Conservation (phyloP, 2,113 vertebrate species). For the Gopherus evgoodei region DNA sequence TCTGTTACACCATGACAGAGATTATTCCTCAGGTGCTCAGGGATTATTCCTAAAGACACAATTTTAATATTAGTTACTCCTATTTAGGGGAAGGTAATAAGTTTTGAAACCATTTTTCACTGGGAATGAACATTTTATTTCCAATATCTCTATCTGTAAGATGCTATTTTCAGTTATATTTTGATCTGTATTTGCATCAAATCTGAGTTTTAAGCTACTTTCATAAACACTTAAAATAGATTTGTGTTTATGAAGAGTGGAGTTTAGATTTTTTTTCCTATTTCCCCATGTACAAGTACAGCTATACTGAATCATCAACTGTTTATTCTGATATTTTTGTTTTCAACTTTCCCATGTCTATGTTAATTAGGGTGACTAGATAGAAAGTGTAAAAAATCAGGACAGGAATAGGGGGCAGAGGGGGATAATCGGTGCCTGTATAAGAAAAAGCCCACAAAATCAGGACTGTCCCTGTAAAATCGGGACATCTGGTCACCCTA, state of each 20-base stretch:
- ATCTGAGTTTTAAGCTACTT: background rate
- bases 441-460: too few species aligned
- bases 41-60: background rate
- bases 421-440: too few species aligned
- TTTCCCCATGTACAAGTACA: background rate
- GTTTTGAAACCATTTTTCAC: background rate
- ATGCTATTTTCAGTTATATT: background rate
- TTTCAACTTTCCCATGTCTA: background rate
- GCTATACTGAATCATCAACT: too few species aligned
- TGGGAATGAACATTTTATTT: background rate
- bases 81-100: background rate
- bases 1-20: background rate
- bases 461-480: too few species aligned
- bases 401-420: too few species aligned
- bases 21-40: too few species aligned
- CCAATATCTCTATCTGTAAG: background rate
- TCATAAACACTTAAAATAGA: background rate
- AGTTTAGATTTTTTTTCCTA: background rate
- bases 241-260: too few species aligned
- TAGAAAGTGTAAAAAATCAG: too few species aligned
- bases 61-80: background rate
- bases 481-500: too few species aligned
- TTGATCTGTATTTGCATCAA: background rate
- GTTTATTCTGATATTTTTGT: background rate
- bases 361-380: background rate